A percentile compares a stretch with the other conserved stretches of the same genome.
These are phyloP conservation scores for Rhopalosiphum nymphaeae DNA, from an alignment of 2,888 invertebrate species.

Conservation along the genomic window DNA sequence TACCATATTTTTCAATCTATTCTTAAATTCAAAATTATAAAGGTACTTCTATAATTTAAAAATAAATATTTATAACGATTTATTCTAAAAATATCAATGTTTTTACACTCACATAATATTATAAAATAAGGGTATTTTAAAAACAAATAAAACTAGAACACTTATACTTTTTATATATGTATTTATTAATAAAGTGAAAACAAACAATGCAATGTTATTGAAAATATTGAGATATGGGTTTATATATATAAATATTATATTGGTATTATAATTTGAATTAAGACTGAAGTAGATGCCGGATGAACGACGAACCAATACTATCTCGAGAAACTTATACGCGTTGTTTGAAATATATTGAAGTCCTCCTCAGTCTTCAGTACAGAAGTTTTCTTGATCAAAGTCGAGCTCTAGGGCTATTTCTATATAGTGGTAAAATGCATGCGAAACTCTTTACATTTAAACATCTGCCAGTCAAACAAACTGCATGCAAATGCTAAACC, in stretches of 20 bases:
- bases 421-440: background rate
- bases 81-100: background rate
- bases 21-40: background rate
- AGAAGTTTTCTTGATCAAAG: slow-evolving; percentile 16
- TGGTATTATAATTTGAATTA: background rate
- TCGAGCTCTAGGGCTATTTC: slow-evolving; percentile 15
- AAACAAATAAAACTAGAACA: background rate
- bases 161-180: background rate
- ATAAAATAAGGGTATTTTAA: background rate
- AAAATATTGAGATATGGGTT: background rate
- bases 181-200: background rate
- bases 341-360: background rate
- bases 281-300: background rate
- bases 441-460: slow-evolving; percentile 16
- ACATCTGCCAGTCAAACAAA: slow-evolving; percentile 5
- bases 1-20: background rate
- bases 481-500: background rate
- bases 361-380: background rate
- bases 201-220: background rate
- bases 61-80: background rate
- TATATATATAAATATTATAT: background rate
- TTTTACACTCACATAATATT: background rate
- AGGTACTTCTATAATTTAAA: background rate
- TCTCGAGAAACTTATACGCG: background rate
- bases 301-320: background rate